Evolutionary conservation across 2,888 invertebrate genomes (phyloP).

Genomic region (Crepidodera aurea): DNA sequence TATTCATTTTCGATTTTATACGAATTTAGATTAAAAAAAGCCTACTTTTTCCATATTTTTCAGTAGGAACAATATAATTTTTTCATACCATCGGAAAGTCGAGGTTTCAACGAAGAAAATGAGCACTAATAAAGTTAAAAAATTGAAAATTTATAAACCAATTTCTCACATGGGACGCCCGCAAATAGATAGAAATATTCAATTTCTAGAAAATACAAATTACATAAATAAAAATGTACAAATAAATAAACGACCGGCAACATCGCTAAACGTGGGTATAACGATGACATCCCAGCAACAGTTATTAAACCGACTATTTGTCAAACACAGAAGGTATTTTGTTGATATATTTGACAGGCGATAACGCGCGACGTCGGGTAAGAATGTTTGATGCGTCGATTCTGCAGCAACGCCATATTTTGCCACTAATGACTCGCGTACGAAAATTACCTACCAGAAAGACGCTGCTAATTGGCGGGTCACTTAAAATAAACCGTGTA

Average conservation of each 20-base stretch:
- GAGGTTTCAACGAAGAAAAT: too few relatives aligned
- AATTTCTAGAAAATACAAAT: too few relatives aligned
- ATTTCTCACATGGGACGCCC: too few relatives aligned
- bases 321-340: constrained; percentile 49
- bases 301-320: constrained; percentile 48
- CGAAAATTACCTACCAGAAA: constrained; percentile 49
- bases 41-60: too few relatives aligned
- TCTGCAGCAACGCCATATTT: constrained; percentile 48
- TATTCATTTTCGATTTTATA: too few relatives aligned
- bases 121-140: too few relatives aligned
- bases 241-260: background rate
- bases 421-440: constrained; percentile 53
- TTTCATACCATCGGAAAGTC: too few relatives aligned
- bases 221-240: too few relatives aligned
- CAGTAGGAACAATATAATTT: too few relatives aligned
- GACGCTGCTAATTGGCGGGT: constrained; percentile 53
- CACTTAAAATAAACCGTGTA: constrained; percentile 47
- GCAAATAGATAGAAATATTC: too few relatives aligned
- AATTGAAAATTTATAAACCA: too few relatives aligned
- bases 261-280: constrained; percentile 17
- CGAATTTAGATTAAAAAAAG: too few relatives aligned
- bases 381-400: background rate
- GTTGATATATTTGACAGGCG: constrained; percentile 56
- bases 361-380: constrained; percentile 48
- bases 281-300: constrained; percentile 31